Evolutionary conservation across 2,888 invertebrate genomes (phyloP).

Genomic region (Sinohyriopsis cumingii): DNA sequence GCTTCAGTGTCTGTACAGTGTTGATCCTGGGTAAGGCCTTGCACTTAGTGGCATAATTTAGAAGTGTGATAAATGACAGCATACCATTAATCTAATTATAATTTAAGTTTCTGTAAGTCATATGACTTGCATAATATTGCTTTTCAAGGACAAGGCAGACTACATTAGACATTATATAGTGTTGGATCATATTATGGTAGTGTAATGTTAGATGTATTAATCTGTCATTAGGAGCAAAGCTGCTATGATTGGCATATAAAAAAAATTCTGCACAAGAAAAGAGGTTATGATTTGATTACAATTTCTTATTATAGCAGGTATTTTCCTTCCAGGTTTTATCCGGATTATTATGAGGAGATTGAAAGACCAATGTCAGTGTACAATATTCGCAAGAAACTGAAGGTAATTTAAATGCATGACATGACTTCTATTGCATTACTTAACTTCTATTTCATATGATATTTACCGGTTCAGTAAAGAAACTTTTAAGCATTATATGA

Average conservation of each 20-base stretch:
- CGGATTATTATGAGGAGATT: constrained; percentile 98
- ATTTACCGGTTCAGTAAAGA: neutral
- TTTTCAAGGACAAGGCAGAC: no score
- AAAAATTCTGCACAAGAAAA: constrained; percentile 1
- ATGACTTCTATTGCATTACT: neutral
- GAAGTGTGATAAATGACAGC: no score
- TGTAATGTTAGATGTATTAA: neutral
- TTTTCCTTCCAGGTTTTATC: constrained; percentile 81
- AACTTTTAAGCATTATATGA: no score
- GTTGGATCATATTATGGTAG: neutral
- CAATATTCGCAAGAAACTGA: constrained; percentile 81
- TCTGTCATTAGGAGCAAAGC: neutral
- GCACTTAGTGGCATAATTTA: no score
- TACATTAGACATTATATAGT: neutral
- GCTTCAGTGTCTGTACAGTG: no score
- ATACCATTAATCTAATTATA: no score
- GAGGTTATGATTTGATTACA: neutral
- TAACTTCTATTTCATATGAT: neutral
- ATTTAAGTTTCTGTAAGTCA: no score
- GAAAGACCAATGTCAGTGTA: constrained; percentile 94
- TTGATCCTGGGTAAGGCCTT: no score
- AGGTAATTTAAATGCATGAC: constrained; percentile 59
- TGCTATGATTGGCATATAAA: neutral
- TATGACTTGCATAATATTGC: no score
- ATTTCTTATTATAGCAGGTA: neutral